Base-by-base conservation (phyloP, 2,113 vertebrate species). In the Prionailurus bengalensis region DNA sequence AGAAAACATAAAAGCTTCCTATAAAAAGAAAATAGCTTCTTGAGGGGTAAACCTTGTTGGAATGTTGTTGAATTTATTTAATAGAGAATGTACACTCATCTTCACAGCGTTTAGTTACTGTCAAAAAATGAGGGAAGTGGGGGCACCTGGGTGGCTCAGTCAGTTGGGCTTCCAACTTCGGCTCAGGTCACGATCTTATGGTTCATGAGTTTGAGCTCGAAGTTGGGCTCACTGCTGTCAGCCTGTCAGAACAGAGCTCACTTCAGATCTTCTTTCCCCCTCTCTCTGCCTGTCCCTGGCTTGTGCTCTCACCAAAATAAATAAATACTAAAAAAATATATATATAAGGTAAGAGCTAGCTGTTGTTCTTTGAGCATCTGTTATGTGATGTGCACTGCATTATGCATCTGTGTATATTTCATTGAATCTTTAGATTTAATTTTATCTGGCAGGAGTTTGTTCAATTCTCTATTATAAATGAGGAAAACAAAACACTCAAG, bases 11-110 rank as follows among this genome's bases (percentile, higher is more conserved):
- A 29, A 33, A 89, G 3, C 29, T 88, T 92, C 29, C 23, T 93
- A 39, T 45, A 85, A 88, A 45, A 93, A 91, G 33, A 70, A 71
- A 92, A 76, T 78, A 92, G 29, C 5, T 90, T 76, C 29, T 21
- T 76, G 1, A 58, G 14, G 51, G 4, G 7, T 79, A 92, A 82
- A 71, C 27, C 31, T 85, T 86, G 9, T 66, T 92, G 79, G 25
- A 5, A 95, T 7, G 19, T 89, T 96, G 36, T 85, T 93, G 51
- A 4, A 36, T 89, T 89, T 70, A 42, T 42, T 90, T 70, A 91
- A 51, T 51, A 33, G n/a, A 78, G 25, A 39, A 83, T 55, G 36
- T 55, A 83, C 4, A 55, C 4, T 66, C 7, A 81, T 5, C 15
- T 84, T 95, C 23, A 71, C 7, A 87, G 21, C 76, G 7, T 66